phyloP scores from a whole-genome alignment of 2,797 vertebrate genomes.

The Silurus aristotelis region DNA sequence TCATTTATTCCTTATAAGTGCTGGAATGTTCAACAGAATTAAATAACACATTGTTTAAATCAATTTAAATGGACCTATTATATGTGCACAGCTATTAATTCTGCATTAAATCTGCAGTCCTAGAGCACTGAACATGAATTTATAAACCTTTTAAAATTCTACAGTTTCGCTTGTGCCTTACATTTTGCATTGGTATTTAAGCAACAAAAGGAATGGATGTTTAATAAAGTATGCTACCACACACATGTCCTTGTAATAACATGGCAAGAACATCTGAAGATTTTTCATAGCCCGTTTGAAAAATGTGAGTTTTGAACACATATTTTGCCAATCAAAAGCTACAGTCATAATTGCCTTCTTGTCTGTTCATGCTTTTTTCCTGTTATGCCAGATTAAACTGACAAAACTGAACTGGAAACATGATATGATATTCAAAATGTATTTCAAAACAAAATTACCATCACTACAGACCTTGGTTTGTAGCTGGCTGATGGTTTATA shows the following conservation, averaged over 20 bases:
- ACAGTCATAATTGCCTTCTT: constrained; percentile 72
- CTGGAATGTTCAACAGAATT: not conserved
- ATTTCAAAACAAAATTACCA: too few relatives aligned
- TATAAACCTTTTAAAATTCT: not conserved
- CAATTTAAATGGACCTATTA: too few relatives aligned
- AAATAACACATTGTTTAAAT: not conserved
- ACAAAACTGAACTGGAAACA: not conserved
- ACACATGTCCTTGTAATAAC: not conserved
- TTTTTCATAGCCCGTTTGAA: constrained; percentile 85
- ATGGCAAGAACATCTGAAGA: constrained; percentile 47
- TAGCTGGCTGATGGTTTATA: too few relatives aligned
- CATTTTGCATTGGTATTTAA: constrained; percentile 65
- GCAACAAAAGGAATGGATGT: constrained; percentile 14
- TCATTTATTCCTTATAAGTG: not conserved
- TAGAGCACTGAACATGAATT: not conserved
- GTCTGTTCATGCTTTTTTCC: not conserved
- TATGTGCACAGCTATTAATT: not conserved
- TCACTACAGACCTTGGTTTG: too few relatives aligned
- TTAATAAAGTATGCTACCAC: constrained; percentile 2
- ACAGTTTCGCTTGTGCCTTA: constrained; percentile 43
- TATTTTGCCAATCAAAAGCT: constrained; percentile 85
- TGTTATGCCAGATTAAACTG: not conserved
- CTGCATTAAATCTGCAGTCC: not conserved
- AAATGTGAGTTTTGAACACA: constrained; percentile 87
- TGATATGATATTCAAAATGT: too few relatives aligned